Evolutionary conservation across 2,113 vertebrate genomes (phyloP), one percentile per base, ranked within the genome.

Genomic region (Burhinus oedicnemus): DNA sequence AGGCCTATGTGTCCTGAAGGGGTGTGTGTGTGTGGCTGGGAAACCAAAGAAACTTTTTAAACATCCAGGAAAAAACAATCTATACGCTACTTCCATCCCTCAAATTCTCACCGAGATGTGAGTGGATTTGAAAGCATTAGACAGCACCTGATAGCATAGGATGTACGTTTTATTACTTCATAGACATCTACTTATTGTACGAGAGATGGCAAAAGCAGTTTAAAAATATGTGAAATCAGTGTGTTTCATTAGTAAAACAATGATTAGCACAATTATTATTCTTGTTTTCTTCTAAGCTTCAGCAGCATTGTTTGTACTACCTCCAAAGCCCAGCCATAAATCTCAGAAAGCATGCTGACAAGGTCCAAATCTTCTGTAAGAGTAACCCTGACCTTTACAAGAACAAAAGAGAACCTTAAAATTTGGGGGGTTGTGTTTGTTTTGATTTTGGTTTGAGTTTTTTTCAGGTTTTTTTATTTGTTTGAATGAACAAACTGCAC

Each of bases 361-460:
- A 83, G 72, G 27, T 55, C 20, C 29, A 87, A 51, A 70, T 25
- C 32, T 38, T 21, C 47, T 71, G 5, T 47, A 74, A 76, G 11
- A 66, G 19, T 70, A 66, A 54, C 4, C 5, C 8, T 40, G 30
- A 2, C 5, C 40, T 85, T 89, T 52, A 34, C 16, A 66, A 80
- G 87, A 62, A 8, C 11, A 45, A 30, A 68, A 74, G 15, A 83
- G 6, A 13, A 58, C 25, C 32, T 74, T 80, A 58, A 51, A 15
- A 76, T 70, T 65, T 36, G 7, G 10, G 29, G 12, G 6, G 0
- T 42, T 13, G 8, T 6, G 1, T 4, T 32, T 16, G 12, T 27
- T 64, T 38, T 19, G 13, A 4, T 7, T 49, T 23, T 8, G 4
- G 0, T 2, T 54, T 47, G 15, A 5, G 4, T 9, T 9, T 40